Evolutionary conservation across 2,113 vertebrate species (phyloP), one percentile per base, ranked within the genome.

Genomic region (Lampris incognitus): DNA sequence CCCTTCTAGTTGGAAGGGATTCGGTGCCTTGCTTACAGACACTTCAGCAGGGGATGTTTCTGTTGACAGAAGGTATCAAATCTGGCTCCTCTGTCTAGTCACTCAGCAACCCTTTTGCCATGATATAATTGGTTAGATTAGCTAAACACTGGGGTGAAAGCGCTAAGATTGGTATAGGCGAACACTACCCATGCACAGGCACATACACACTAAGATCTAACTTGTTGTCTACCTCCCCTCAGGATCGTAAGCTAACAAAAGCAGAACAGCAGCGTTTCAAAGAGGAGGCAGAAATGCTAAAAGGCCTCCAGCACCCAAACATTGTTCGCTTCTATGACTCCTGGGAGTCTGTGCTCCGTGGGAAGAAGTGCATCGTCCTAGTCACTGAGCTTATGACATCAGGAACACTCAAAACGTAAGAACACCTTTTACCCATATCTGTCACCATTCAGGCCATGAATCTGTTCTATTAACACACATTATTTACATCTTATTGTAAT

Each of bases 351-450:
- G 92, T 85, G 2, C 86, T 97, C 38, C 95, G 96, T 60, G 96
- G 97, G 69, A 98, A 97, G 91, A 97, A 97, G 87, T 96, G 97
- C 89, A 98, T 98, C 36, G 97, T 98, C 7, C 93, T 98, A 36
- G 97, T 98, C 66, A 98, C 97, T 2, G 97, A 98, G 85, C 95
- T 98, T 74, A 98, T 98, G 97, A 98, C 97, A 51, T 98, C 97
- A 1, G 97, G 97, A 83, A 98, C 97, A 5, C 95, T 98, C 55
- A 98, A 98, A 92, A 98, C 97, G 97, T 98, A 77, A 92, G 94
- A 69, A 41, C 6, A 55, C 37, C 8, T 11, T 79, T 44, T 60
- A 6, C 41, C 40, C 46, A 40, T 69, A 9, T 8, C 7, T 64
- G 0, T n/a, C 24, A 0, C 2, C 48, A 39, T 50, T 40, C 38